Base-by-base conservation (phyloP, 2,113 vertebrate species). In the Egretta garzetta region DNA sequence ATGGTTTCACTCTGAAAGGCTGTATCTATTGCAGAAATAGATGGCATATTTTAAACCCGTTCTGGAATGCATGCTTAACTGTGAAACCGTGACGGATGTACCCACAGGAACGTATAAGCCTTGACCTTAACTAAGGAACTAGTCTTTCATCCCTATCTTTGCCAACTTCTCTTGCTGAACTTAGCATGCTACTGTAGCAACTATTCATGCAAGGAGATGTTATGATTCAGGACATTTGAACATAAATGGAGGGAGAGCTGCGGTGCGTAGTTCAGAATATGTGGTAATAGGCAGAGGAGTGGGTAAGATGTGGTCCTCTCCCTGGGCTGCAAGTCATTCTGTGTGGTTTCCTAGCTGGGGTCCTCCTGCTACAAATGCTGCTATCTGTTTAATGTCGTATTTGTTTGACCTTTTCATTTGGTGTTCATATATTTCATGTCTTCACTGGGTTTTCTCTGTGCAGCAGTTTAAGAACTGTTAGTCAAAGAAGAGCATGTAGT, bases 361-460 rank as follows among this genome's bases (percentile, higher is more conserved):
- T 79, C 20, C 20, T 72, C 39, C 56, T 49, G 12, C 59, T 59
- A 0, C 27, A 49, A 27, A 41, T 53, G 39, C 62, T 82, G 37
- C 30, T 53, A 10, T 35, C 28, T 68, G 26, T 53, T 32, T 30
- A 47, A 26, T 6, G 7, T 21, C 33, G 17, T 26, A 41, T 7
- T 16, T 59, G 9, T 72, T 85, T 63, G 4, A 20, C 23, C 33
- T 82, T 68, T 52, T 33, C 58, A 35, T 41, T 14, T 1, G 0
- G 4, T 26, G 35, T 30, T 80, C 24, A 6, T n/a, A 2, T 4
- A 3, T 66, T 45, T 26, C 6, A 1, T 10, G 6, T 47, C 60
- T 80, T 80, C 35, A 8, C 4, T 60, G 27, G 3, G 3, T 22
- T 92, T 92, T 39, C 39, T 56, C 35, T 66, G 26, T 33, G 71